Evolutionary conservation across 2,113 vertebrate species (phyloP).

Genomic region (Dromiciops gliroides): DNA sequence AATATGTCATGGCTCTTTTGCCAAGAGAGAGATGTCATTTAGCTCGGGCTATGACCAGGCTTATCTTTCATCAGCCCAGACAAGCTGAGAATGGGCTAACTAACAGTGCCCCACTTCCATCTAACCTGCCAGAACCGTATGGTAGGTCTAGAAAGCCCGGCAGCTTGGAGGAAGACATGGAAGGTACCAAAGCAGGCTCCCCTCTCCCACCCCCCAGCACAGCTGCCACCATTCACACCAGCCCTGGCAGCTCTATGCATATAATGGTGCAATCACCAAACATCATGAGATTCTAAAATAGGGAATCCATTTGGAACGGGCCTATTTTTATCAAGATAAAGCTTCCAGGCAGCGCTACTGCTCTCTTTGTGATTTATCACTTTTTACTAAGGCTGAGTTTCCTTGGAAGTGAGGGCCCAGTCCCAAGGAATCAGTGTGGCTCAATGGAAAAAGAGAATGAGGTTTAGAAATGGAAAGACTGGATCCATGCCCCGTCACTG

Average conservation of each 20-base stretch:
- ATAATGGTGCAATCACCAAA: constrained; percentile 75
- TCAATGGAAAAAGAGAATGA: background rate
- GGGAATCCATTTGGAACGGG: constrained; percentile 75
- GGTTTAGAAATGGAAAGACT: background rate
- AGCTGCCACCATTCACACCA: constrained; percentile 63
- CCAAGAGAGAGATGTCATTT: background rate
- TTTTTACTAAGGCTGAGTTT: constrained; percentile 50
- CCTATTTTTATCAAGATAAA: constrained; percentile 73
- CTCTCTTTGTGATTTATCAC: constrained; percentile 67
- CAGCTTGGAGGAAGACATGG: constrained; percentile 41
- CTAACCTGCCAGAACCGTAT: background rate
- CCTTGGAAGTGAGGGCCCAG: constrained; percentile 23
- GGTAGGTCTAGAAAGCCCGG: background rate
- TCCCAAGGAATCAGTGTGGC: background rate
- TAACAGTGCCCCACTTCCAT: background rate
- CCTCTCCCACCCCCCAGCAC: constrained; percentile 39
- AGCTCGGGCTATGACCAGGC: background rate
- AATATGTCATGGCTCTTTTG: background rate
- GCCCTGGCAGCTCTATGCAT: constrained; percentile 61
- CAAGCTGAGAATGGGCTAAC: background rate
- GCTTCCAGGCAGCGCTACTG: constrained; percentile 57
- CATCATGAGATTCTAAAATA: constrained; percentile 76
- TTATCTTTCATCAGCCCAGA: background rate
- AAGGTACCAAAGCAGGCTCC: constrained; percentile 42
- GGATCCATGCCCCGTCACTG: background rate